Evolutionary conservation across 2,888 invertebrate genomes (phyloP), one percentile per base, ranked within the genome.

Genomic region (Apamea monoglypha): DNA sequence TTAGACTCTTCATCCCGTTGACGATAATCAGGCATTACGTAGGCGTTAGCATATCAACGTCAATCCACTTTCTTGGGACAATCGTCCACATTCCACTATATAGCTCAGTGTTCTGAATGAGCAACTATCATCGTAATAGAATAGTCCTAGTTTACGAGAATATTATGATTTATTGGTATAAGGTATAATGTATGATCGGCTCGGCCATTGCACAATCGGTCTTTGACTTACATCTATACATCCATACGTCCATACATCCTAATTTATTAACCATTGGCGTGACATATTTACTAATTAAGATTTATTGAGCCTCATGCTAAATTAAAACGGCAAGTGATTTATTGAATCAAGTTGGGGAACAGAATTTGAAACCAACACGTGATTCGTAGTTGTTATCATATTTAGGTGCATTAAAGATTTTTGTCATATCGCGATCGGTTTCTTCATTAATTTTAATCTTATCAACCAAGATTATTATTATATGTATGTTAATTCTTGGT

Each of bases 21-120:
- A 86, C 73, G 81, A 86, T 87, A 81, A 87, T 86, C 87, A 80
- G 56, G 53, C 56, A 75, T 86, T 82, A 90, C 84, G 91, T 91
- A 85, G 90, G 91, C 82, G 88, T 81, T 66, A 21, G 67, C 71
- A 80, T 79, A 88, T 85, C 85, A 84, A 90, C 90, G 83, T 84
- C 82, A 87, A 87, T 84, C 87, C 82, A 83, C 86, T 87, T 87
- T 90, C 90, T 87, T 89, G 78, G 80, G 85, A 84, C 80, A 73
- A 82, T 78, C 71, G 36, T 78, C 70, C 73, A 85, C 89, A 90
- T 88, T 87, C 87, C 84, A 73, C 50, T 68, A 76, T 76, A 82
- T 78, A 81, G 72, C 64, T 64, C 63, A 25, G 21, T 21, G 6
- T 66, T 78, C 67, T 76, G 50, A 87, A 88, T 86, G 66, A 78